phyloP scores from a whole-genome alignment of 2,797 vertebrate species.

The Sebastes hopkinsi region DNA sequence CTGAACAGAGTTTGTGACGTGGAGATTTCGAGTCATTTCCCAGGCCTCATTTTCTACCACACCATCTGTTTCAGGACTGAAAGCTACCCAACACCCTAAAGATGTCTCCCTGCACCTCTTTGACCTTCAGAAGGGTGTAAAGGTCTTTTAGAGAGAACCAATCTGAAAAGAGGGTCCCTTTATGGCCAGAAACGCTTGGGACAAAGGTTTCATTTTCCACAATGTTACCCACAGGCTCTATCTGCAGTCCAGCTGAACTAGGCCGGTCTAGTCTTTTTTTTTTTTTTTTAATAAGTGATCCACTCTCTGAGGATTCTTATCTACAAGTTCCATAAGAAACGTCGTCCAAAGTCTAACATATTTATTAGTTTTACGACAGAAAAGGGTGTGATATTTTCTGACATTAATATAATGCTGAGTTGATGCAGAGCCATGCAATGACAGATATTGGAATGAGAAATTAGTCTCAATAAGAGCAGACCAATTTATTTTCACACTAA shows the following conservation, averaged over 20 bases:
- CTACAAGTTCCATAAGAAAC: slow-evolving; percentile 49
- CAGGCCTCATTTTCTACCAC: slow-evolving; percentile 21
- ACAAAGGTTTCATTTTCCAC: slow-evolving; percentile 71
- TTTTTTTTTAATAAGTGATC: slow-evolving; percentile 66
- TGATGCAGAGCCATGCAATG: slow-evolving; percentile 28
- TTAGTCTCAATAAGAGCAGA: slow-evolving; percentile 16
- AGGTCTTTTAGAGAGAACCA: slow-evolving; percentile 35
- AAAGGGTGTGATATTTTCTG: slow-evolving; percentile 30
- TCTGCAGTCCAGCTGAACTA: slow-evolving; percentile 36
- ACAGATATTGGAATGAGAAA: slow-evolving; percentile 36
- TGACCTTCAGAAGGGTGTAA: slow-evolving; percentile 52
- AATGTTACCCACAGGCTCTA: slow-evolving; percentile 35
- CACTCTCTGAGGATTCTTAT: slow-evolving; percentile 52
- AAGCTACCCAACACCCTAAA: slow-evolving; percentile 29
- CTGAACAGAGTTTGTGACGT: not conserved
- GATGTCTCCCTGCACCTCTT: slow-evolving; percentile 38
- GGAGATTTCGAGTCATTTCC: slow-evolving; percentile 16
- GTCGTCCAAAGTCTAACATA: slow-evolving; percentile 25
- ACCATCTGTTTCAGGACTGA: slow-evolving; percentile 56
- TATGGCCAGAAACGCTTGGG: slow-evolving; percentile 20
- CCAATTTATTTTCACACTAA: slow-evolving; percentile 29
- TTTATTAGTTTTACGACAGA: slow-evolving; percentile 57
- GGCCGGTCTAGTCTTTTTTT: slow-evolving; percentile 5
- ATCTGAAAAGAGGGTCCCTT: slow-evolving; percentile 48
- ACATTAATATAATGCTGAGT: slow-evolving; percentile 49